Evolutionary conservation across 2,797 vertebrate genomes (phyloP).

Genomic region (Hoplostethus atlanticus): DNA sequence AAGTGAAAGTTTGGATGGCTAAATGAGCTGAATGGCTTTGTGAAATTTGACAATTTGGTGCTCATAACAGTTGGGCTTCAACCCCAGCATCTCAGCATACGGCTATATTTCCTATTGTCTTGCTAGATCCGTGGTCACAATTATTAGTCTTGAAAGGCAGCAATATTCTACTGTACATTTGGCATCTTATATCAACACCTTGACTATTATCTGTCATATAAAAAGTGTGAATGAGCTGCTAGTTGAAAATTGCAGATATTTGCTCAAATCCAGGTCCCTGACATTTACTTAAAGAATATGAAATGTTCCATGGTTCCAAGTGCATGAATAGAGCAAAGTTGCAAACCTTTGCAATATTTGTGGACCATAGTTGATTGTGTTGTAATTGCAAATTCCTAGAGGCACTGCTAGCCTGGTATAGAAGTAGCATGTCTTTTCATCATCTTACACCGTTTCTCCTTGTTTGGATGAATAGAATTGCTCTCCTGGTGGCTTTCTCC

Average conservation of each 20-base stretch:
- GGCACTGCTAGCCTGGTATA: constrained; percentile 10
- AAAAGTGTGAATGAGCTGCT: background rate
- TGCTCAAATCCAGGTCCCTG: background rate
- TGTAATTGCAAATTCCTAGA: constrained; percentile 38
- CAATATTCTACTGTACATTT: too few species aligned
- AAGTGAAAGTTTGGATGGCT: too few species aligned
- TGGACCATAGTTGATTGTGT: constrained; percentile 29
- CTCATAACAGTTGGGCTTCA: too few species aligned
- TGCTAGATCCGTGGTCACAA: background rate
- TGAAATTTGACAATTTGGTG: too few species aligned
- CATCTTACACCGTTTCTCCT: constrained; percentile 42
- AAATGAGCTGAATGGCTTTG: too few species aligned
- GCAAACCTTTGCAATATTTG: constrained; percentile 10
- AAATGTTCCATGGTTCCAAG: background rate
- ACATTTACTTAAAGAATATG: too few species aligned
- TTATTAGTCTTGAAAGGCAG: background rate
- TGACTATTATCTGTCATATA: too few species aligned
- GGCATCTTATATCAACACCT: too few species aligned
- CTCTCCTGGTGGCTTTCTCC: constrained; percentile 24
- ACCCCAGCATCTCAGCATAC: too few species aligned
- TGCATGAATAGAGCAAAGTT: background rate
- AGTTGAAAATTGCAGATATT: background rate
- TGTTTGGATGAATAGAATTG: constrained; percentile 61
- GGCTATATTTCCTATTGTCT: background rate
- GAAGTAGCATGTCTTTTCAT: constrained; percentile 36